Conservation (phyloP, 2,797 vertebrate genomes). For the Cossypha caffra region DNA sequence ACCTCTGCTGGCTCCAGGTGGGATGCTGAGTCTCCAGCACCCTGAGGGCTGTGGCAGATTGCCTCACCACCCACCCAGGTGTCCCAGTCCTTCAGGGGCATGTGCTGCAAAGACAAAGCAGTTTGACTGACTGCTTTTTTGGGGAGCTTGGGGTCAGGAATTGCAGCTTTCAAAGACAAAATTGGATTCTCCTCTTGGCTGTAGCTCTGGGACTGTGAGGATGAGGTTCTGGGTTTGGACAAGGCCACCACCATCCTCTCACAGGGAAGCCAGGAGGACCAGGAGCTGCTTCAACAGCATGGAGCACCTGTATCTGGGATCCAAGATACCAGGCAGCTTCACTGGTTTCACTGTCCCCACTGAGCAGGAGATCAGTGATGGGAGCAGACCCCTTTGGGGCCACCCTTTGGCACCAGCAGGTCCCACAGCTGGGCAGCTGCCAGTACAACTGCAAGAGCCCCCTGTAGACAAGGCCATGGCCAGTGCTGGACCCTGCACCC, state of each 20-base stretch:
- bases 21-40: not conserved
- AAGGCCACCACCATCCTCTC: not conserved
- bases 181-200: not conserved
- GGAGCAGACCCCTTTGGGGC: not conserved
- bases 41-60: not conserved
- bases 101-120: not conserved
- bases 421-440: not conserved
- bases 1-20: not conserved
- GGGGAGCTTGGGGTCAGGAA: not conserved
- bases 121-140: not conserved
- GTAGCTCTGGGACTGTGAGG: not conserved
- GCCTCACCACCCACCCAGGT: not conserved
- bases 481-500: accelerated
- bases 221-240: not conserved
- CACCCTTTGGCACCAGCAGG: not conserved
- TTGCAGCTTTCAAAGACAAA: not conserved
- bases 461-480: not conserved
- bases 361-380: not conserved
- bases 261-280: not conserved
- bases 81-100: not conserved
- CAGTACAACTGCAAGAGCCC: not conserved
- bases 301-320: not conserved
- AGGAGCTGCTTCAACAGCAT: not conserved
- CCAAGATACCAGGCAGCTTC: not conserved
- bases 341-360: not conserved